phyloP scores from a whole-genome alignment of 64 coral and sea anemone genomes.

The Anthopleura sola region DNA sequence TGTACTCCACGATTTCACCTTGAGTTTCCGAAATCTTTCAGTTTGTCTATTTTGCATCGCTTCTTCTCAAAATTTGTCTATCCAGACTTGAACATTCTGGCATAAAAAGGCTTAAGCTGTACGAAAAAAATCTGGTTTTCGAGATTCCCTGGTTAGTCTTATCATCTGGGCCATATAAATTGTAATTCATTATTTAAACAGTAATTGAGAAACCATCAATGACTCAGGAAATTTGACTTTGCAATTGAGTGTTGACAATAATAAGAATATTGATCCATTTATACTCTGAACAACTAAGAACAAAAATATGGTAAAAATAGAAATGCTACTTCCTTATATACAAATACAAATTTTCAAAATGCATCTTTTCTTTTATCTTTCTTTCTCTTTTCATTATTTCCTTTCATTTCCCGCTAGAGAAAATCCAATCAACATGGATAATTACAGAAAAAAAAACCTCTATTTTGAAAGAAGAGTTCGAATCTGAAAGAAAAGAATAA shows the following conservation, averaged over 20 bases:
- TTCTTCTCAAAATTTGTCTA: too few species aligned
- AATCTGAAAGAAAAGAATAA: background rate
- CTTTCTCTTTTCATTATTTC: too few species aligned
- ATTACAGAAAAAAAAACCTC: background rate
- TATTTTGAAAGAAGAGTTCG: background rate
- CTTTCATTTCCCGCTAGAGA: too few species aligned
- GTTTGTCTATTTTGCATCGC: background rate
- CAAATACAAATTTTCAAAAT: too few species aligned
- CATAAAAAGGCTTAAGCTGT: background rate
- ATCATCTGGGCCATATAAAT: background rate
- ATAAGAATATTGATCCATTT: too few species aligned
- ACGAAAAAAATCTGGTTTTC: background rate
- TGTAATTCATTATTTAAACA: background rate
- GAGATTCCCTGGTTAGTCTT: background rate
- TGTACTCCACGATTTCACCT: slow-evolving; percentile 3
- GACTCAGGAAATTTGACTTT: slow-evolving; percentile 3
- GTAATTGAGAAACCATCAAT: background rate
- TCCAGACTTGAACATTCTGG: too few species aligned
- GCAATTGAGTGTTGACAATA: background rate
- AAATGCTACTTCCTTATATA: too few species aligned
- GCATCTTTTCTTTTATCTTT: too few species aligned
- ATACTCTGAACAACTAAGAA: too few species aligned
- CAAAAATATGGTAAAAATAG: too few species aligned
- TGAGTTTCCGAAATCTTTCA: background rate
- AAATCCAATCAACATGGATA: too few species aligned